phyloP scores from a whole-genome alignment of 2,113 vertebrate species.

The Corydoras sp. region DNA sequence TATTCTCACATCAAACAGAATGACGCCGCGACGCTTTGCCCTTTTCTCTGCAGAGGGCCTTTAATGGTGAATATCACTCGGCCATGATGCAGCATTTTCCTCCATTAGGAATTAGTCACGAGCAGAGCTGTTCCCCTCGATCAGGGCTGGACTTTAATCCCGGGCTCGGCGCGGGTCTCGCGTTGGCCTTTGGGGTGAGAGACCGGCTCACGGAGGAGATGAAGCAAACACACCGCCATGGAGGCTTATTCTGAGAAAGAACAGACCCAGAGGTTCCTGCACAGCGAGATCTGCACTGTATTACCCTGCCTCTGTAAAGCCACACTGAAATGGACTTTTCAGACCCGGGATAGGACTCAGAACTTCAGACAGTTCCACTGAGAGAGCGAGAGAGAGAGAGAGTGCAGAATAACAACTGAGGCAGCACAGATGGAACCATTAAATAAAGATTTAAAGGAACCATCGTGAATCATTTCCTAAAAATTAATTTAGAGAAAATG shows the following conservation, averaged over 20 bases:
- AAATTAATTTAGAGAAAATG: too few relatives aligned
- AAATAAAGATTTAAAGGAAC: too few relatives aligned
- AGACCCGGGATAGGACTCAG: constrained; percentile 5
- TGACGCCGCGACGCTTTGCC: not conserved
- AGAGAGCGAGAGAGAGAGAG: not conserved
- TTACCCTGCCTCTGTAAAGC: constrained; percentile 5
- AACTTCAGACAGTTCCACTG: constrained; percentile 14
- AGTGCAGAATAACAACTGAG: too few relatives aligned
- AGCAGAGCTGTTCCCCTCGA: not conserved
- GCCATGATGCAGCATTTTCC: not conserved
- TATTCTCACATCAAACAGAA: not conserved
- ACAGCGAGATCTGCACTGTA: constrained; percentile 20
- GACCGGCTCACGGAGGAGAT: constrained; percentile 5
- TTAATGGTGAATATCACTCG: not conserved
- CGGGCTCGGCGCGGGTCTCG: constrained; percentile 17
- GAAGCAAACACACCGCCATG: constrained; percentile 8
- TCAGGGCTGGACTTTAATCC: constrained; percentile 31
- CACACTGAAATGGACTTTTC: constrained; percentile 26
- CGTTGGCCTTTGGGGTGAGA: constrained; percentile 6
- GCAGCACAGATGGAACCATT: too few relatives aligned
- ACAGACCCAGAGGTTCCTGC: constrained; percentile 17
- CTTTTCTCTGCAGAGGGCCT: not conserved
- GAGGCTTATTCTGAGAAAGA: constrained; percentile 16
- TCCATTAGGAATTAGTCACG: not conserved
- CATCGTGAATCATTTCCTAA: too few relatives aligned